Conservation (phyloP, 2,888 invertebrate species). For the Caradrina kadenii region DNA sequence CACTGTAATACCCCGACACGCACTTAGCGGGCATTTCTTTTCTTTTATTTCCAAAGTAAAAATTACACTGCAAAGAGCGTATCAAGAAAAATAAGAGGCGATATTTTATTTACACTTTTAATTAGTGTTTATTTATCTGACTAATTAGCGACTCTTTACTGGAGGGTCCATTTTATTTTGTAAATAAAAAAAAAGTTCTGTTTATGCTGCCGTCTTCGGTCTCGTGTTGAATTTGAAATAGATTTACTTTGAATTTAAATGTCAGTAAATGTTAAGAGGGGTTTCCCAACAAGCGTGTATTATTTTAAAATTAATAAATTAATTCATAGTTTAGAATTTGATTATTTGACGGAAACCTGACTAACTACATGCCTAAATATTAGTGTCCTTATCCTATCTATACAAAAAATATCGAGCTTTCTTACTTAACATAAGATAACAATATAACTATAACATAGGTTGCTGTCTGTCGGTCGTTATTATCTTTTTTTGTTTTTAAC, state of each 20-base stretch:
- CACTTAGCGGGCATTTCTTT: background rate
- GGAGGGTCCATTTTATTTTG: constrained; percentile 31
- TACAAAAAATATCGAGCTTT: no score
- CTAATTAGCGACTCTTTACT: constrained; percentile 56
- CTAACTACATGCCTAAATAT: no score
- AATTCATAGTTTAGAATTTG: no score
- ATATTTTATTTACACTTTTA: constrained; percentile 61
- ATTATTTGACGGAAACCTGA: no score
- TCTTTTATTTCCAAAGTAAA: background rate
- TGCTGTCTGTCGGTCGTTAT: no score
- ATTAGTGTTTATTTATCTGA: constrained; percentile 62
- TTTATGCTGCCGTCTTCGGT: constrained; percentile 29
- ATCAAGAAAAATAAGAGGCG: constrained; percentile 39
- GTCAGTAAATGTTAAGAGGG: background rate
- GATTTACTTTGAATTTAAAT: constrained; percentile 21
- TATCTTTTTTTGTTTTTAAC: no score
- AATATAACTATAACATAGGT: no score
- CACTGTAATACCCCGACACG: no score
- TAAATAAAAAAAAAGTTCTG: constrained; percentile 33
- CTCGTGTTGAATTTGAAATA: constrained; percentile 48
- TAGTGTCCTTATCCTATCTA: no score
- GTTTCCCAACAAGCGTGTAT: no score
- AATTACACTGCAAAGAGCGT: constrained; percentile 40
- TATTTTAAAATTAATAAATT: no score
- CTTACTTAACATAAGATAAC: no score